Percentiles rank a stretch among this genome's conserved stretches.
phyloP scores from a whole-genome alignment of 2,113 vertebrate genomes.

The Peromyscus californicus region DNA sequence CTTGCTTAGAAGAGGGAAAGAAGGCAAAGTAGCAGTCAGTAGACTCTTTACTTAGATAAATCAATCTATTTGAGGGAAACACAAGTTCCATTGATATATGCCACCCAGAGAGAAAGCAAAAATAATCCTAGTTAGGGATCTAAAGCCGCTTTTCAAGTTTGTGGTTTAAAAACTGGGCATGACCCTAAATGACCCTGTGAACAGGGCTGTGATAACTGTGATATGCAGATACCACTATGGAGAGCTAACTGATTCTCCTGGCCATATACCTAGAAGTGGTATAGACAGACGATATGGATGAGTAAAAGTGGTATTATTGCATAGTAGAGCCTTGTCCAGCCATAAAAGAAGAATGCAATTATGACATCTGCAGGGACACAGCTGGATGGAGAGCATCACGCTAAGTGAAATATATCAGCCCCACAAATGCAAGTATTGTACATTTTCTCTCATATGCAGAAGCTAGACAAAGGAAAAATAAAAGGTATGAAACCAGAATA shows the following conservation, averaged over 20 bases:
- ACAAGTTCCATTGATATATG: not conserved
- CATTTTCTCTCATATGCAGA: not conserved
- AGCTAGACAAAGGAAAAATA: not conserved
- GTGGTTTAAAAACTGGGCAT: not conserved
- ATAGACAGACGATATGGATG: not conserved
- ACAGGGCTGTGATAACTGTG: not conserved
- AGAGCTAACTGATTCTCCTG: no score
- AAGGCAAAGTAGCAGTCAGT: no score
- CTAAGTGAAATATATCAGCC: not conserved
- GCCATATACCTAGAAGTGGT: not conserved
- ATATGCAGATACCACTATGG: not conserved
- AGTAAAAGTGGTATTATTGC: not conserved
- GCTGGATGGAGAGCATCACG: not conserved
- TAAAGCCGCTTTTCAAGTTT: constrained; percentile 29
- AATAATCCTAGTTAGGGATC: not conserved
- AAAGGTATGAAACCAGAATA: not conserved
- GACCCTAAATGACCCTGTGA: not conserved
- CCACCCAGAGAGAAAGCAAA: constrained; percentile 23
- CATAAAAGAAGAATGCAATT: not conserved
- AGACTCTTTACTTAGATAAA: not conserved
- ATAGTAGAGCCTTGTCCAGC: not conserved
- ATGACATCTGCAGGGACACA: not conserved
- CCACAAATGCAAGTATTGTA: not conserved
- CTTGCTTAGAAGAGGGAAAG: not conserved
- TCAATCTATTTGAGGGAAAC: not conserved